Base-by-base conservation (phyloP, 2,113 vertebrate species). In the Amphiprion percula region DNA sequence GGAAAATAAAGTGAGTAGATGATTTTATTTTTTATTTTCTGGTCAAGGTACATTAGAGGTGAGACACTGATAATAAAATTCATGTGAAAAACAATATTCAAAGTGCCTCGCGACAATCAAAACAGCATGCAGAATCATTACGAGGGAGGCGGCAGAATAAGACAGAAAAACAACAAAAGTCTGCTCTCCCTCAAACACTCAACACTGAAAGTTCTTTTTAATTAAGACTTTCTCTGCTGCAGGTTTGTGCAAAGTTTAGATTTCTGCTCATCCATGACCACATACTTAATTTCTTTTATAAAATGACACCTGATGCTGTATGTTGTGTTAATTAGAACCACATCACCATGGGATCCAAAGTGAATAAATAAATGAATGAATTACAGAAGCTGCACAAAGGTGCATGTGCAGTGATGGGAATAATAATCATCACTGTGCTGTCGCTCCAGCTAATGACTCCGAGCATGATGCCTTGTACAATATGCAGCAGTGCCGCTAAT, bases 391-490 rank as follows among this genome's bases (percentile, higher is more conserved):
- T 55, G 66, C 64, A 86, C 72, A 80, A 82, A 90, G 87, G 88
- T 83, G 75, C 21, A 1, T 63, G 67, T 77, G 82, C 67, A 69
- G 10, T 79, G 86, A 87, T 37, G 69, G 65, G 86, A 73, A 72
- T 88, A 85, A 87, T 87, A 87, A 86, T 83, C 69, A 78, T 84
- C 74, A 80, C 12, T 74, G 68, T 39, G 49, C 77, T 85, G 87
- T 86, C 79, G 53, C 74, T 86, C 39, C 44, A 17, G 74, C 79
- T 88, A 84, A 91, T 91, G 90, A 87, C 74, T 52, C 65, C 44
- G 77, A 88, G 52, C 68, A 15, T n/a, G 80, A 83, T 46, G 74
- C 77, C 60, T 80, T 55, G 77, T 79, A 67, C 63, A 85, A 64
- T 26, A 59, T 74, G 77, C 65, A 63, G 71, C 77, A 30, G n/a